Evolutionary conservation across 2,888 invertebrate species (phyloP), one percentile per base, ranked within the genome.

Genomic region (Metalampra italica): DNA sequence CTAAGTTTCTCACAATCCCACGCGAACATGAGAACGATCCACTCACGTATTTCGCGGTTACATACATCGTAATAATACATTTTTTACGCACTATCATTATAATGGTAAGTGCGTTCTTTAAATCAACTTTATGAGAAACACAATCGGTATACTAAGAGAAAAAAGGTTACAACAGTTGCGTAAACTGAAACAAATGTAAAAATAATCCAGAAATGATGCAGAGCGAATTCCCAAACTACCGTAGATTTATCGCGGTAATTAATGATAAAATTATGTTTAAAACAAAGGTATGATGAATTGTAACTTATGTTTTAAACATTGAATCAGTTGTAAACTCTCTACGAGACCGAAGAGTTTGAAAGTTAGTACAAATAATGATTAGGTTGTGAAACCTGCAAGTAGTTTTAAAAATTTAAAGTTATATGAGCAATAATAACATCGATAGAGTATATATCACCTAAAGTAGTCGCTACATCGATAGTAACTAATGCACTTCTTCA

Each of bases 11-110:
- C 38, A 52, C 36, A 43, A 34, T 34, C 34, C 34, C 34, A 34
- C 34, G 34, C 7, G 7, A 34, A 7, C 34, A 11, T n/a, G n/a
- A 7, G 34, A 34, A 34, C n/a, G n/a, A 34, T 11, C 9, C 34
- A 34, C n/a, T 34, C 34, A 13, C 13, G 12, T 12, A 32, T 38
- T 38, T 38, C 13, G 38, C 11, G 38, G 38, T 40, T 45, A 34
- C 14, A 32, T 32, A 11, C 8, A 48, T 15, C 22, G 22, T 38
- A 43, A 42, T 44, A 43, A 41, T 46, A 46, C 30, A 45, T 45
- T 47, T 45, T 41, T n/a, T 15, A 36, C 30, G 37, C 43, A 14
- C 29, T 43, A 30, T 46, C 47, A 46, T 32, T n/a, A 36, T 45
- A 46, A 30, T 29, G 29, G 34, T 13, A 47, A 45, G 9, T 32